Evolutionary conservation across 2,113 vertebrate species (phyloP).

Genomic region (Pungitius pungitius): DNA sequence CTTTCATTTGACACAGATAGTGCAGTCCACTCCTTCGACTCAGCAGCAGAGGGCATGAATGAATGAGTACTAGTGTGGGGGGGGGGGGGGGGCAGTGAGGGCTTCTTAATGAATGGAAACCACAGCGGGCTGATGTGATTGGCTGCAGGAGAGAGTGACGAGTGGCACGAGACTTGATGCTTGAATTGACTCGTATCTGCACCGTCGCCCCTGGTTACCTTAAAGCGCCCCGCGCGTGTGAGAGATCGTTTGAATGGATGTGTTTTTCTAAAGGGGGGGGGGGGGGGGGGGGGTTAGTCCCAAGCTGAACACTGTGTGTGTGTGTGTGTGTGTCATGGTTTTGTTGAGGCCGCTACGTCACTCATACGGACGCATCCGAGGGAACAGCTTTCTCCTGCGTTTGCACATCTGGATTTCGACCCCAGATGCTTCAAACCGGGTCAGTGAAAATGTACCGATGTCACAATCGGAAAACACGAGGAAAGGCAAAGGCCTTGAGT

Average conservation of each 20-base stretch:
- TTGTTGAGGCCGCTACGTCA: too few relatives aligned
- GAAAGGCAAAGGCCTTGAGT: background rate
- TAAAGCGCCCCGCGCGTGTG: conserved; percentile 7
- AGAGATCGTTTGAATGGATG: conserved; percentile 43
- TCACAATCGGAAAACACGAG: background rate
- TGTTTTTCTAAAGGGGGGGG: conserved; percentile 65
- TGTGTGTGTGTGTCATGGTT: conserved; percentile 35
- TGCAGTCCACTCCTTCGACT: conserved; percentile 45
- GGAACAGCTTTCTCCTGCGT: too few relatives aligned
- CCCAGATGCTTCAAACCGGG: background rate
- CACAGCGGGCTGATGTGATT: conserved; percentile 64
- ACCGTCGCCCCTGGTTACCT: conserved; percentile 36
- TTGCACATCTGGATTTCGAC: background rate
- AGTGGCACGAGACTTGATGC: conserved; percentile 26
- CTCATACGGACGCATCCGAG: too few relatives aligned
- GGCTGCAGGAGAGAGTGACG: conserved; percentile 58
- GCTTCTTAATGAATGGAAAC: conserved; percentile 82
- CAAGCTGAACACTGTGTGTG: conserved; percentile 46
- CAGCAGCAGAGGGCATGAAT: conserved; percentile 68
- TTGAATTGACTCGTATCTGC: conserved; percentile 42
- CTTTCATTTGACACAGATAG: conserved; percentile 47
- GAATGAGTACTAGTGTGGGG: conserved; percentile 44
- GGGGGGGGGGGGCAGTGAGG: conserved; percentile 37
- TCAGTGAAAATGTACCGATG: too few relatives aligned
- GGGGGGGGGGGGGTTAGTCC: conserved; percentile 67